These are phyloP conservation scores for Magallana gigas DNA, from an alignment of 1,140 invertebrate genomes.

Conservation along the genomic window DNA sequence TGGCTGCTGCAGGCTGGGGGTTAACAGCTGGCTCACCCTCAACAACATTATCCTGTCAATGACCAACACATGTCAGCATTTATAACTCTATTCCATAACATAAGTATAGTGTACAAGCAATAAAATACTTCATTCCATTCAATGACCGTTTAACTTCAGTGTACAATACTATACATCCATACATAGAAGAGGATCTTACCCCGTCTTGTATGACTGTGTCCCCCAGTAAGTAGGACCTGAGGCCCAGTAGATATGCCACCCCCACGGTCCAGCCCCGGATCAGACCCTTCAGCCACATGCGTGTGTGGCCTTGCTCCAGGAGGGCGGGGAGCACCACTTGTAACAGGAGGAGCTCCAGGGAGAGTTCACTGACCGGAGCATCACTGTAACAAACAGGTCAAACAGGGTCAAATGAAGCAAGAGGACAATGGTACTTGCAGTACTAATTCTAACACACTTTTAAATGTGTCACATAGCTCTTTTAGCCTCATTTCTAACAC, in stretches of 20 bases:
- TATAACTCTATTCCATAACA: neutral
- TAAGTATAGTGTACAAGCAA: neutral
- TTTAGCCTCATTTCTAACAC: no score
- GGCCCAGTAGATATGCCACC: slow-evolving; percentile 90
- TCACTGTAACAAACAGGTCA: slow-evolving; percentile 81
- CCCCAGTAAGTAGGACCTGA: slow-evolving; percentile 93
- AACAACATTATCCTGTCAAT: slow-evolving; percentile 69
- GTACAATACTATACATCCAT: no score
- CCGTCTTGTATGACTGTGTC: slow-evolving; percentile 71
- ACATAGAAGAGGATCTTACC: slow-evolving; percentile 45
- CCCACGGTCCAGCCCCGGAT: slow-evolving; percentile 93
- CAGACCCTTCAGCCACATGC: slow-evolving; percentile 93
- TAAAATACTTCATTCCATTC: neutral
- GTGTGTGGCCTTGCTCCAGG: slow-evolving; percentile 96
- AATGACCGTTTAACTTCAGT: no score
- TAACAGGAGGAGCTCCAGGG: slow-evolving; percentile 94
- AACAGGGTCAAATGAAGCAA: no score
- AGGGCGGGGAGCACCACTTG: slow-evolving; percentile 97
- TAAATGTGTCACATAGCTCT: no score
- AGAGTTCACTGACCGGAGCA: slow-evolving; percentile 89
- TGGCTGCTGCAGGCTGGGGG: slow-evolving; percentile 47
- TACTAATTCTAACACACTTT: no score
- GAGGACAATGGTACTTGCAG: no score
- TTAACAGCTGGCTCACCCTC: slow-evolving; percentile 62
- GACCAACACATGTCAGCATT: neutral